Evolutionary conservation across 2,888 invertebrate genomes (phyloP).

Genomic region (Rhyacophila evoluta): DNA sequence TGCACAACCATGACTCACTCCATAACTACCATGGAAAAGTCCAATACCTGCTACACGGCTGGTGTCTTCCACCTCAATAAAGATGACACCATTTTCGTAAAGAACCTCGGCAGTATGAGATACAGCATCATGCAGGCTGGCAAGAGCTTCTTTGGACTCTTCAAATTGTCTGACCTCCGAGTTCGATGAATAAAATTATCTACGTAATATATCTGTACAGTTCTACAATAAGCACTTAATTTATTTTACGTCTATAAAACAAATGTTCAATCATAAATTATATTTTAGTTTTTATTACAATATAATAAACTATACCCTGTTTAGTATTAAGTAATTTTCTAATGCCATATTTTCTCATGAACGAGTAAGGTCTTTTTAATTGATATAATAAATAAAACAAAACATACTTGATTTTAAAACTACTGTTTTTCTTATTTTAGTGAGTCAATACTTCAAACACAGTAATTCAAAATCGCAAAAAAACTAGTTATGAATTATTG

Average conservation of each 20-base stretch:
- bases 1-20: slow-evolving; percentile 79
- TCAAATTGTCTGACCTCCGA: slow-evolving; percentile 74
- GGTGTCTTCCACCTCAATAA: slow-evolving; percentile 73
- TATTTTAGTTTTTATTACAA: neutral
- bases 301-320: too few relatives aligned
- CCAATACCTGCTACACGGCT: slow-evolving; percentile 82
- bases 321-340: too few relatives aligned
- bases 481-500: too few relatives aligned
- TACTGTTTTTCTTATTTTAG: too few relatives aligned
- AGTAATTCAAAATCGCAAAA: too few relatives aligned
- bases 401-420: too few relatives aligned
- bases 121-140: slow-evolving; percentile 79
- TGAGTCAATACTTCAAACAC: too few relatives aligned
- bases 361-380: too few relatives aligned
- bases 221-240: neutral
- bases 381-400: too few relatives aligned
- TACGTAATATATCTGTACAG: neutral
- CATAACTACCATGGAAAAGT: slow-evolving; percentile 68
- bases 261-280: neutral
- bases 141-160: slow-evolving; percentile 86
- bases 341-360: too few relatives aligned
- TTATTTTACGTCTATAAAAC: neutral
- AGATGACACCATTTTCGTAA: slow-evolving; percentile 76
- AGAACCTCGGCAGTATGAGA: slow-evolving; percentile 77
- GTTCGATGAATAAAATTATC: slow-evolving; percentile 1